Evolutionary conservation across 2,888 invertebrate species (phyloP).

Genomic region (Eupithecia inturbata): DNA sequence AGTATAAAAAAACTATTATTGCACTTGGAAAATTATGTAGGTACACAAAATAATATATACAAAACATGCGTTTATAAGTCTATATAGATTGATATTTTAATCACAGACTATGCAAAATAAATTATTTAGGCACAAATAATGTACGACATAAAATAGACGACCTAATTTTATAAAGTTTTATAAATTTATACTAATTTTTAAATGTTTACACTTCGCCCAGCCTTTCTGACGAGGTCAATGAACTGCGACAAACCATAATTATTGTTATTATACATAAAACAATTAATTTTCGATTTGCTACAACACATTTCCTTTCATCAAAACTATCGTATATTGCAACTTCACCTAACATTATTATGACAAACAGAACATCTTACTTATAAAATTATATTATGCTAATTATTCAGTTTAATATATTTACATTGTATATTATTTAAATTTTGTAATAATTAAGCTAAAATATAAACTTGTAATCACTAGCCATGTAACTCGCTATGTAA

Average conservation of each 20-base stretch:
- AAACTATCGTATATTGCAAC: conserved; percentile 7
- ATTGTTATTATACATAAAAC: background rate
- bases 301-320: background rate
- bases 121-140: background rate
- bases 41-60: background rate
- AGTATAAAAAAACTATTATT: conserved; percentile 27
- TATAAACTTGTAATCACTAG: conserved; percentile 83
- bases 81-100: background rate
- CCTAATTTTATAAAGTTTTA: background rate
- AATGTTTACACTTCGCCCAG: conserved; percentile 2
- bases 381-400: conserved; percentile 34
- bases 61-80: background rate
- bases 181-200: background rate
- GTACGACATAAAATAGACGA: background rate
- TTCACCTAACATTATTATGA: conserved; percentile 25
- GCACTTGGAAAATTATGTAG: conserved; percentile 28
- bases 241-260: background rate
- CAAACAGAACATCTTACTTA: conserved; percentile 33
- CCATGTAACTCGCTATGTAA: conserved; percentile 77
- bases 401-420: conserved; percentile 61
- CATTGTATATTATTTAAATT: conserved; percentile 51
- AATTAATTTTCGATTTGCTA: background rate
- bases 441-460: conserved; percentile 60
- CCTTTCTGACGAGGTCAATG: background rate
- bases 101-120: conserved; percentile 1